Conservation (phyloP, 2,888 invertebrate genomes). For the Emesis russula region DNA sequence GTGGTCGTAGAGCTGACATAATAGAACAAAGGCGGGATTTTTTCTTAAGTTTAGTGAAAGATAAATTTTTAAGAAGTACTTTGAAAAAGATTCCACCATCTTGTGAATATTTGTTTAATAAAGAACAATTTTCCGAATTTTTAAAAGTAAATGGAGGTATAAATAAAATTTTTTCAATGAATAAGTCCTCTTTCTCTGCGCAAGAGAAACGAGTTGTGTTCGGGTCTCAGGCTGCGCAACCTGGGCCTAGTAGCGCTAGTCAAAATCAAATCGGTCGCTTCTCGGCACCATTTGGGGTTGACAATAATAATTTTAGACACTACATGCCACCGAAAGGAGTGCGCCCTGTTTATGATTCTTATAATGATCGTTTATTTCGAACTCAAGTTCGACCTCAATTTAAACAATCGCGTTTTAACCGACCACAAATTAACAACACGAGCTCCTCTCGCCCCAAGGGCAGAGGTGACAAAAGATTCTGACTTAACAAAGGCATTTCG, state of each 20-base stretch:
- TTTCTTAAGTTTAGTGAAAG: too few species aligned
- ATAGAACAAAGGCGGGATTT: too few species aligned
- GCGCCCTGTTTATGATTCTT: too few species aligned
- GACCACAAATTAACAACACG: too few species aligned
- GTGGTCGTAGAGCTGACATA: too few species aligned
- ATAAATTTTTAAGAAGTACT: too few species aligned
- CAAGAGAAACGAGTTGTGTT: constrained; percentile 14
- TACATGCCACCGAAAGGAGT: too few species aligned
- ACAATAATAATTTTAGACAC: background rate
- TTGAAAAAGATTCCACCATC: too few species aligned
- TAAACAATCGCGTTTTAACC: background rate
- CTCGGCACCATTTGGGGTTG: background rate
- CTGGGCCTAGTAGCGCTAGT: background rate
- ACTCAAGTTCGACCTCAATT: too few species aligned
- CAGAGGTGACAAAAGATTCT: background rate
- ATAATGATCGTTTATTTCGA: too few species aligned
- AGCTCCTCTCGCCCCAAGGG: background rate
- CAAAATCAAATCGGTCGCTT: constrained; percentile 18
- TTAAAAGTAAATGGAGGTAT: constrained; percentile 14
- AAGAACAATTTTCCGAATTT: background rate
- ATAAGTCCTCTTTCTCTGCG: constrained; percentile 17
- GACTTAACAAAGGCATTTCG: background rate
- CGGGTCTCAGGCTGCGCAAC: constrained; percentile 16
- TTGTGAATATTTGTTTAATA: too few species aligned
- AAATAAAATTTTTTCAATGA: background rate